Percentiles rank a stretch among this genome's conserved stretches.
These are phyloP conservation scores for Himalopsyche tibetana DNA, from an alignment of 2,888 invertebrate genomes.

Conservation along the genomic window DNA sequence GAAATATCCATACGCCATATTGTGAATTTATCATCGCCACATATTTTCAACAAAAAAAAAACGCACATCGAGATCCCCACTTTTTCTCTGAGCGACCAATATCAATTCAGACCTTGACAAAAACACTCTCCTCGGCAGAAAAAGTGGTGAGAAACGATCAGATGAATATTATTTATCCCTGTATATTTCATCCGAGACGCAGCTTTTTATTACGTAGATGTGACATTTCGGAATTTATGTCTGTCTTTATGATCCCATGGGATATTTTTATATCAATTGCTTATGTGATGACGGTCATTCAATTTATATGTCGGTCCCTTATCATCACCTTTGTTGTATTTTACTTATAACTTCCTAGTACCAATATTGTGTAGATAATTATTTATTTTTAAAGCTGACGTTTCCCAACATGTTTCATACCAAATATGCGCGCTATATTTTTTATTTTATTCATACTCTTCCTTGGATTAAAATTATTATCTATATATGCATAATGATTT, in stretches of 20 bases:
- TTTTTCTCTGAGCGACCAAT: not conserved
- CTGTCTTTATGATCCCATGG: conserved; percentile 4
- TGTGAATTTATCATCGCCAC: not conserved
- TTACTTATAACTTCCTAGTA: not conserved
- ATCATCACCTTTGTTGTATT: conserved; percentile 42
- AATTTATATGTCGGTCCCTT: conserved; percentile 34
- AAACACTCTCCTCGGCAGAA: conserved; percentile 18
- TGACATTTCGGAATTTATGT: conserved; percentile 37
- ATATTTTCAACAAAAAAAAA: not conserved
- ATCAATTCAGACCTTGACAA: conserved; percentile 12
- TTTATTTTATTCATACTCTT: no score
- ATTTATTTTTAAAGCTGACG: no score
- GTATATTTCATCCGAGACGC: conserved; percentile 35
- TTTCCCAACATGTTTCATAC: no score
- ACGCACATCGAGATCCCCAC: not conserved
- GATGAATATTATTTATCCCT: conserved; percentile 37
- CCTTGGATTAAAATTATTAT: no score
- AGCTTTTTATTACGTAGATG: conserved; percentile 40
- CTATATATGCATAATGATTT: no score
- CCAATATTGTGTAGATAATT: not conserved
- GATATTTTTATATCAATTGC: conserved; percentile 47
- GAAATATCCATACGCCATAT: not conserved
- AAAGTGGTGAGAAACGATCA: conserved; percentile 9
- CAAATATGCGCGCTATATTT: no score
- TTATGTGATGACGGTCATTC: conserved; percentile 41